These are phyloP conservation scores for Semotilus atromaculatus DNA, from an alignment of 2,797 vertebrate species.

Conservation along the genomic window DNA sequence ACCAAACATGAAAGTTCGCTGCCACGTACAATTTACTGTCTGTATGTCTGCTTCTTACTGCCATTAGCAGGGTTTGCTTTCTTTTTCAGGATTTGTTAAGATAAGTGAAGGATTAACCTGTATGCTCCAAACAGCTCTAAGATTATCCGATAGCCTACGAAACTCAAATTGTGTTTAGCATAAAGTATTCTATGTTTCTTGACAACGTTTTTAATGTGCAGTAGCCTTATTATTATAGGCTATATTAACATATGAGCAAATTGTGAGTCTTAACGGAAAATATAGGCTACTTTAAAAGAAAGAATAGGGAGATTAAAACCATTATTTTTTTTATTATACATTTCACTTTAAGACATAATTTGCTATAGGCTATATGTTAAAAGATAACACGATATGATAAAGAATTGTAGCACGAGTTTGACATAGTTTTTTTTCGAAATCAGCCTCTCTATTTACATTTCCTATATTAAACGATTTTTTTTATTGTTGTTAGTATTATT, in stretches of 20 bases:
- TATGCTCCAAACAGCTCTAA: not conserved
- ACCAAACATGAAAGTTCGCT: constrained; percentile 69
- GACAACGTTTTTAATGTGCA: not conserved
- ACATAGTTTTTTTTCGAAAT: not conserved
- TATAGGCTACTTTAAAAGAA: not conserved
- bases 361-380: no score
- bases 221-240: no score
- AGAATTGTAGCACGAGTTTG: not conserved
- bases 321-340: not conserved
- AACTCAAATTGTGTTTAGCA: not conserved
- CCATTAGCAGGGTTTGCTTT: not conserved
- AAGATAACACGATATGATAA: not conserved
- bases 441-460: not conserved
- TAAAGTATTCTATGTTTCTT: not conserved
- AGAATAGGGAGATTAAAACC: not conserved
- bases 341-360: not conserved
- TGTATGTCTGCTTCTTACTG: constrained; percentile 50
- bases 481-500: no score
- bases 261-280: not conserved
- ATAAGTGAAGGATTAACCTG: not conserved
- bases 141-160: not conserved
- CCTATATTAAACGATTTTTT: not conserved
- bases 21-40: constrained; percentile 60
- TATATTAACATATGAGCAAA: not conserved
- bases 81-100: constrained; percentile 26